phyloP scores from a whole-genome alignment of 2,113 vertebrate genomes.

The Urocynchramus pylzowi region DNA sequence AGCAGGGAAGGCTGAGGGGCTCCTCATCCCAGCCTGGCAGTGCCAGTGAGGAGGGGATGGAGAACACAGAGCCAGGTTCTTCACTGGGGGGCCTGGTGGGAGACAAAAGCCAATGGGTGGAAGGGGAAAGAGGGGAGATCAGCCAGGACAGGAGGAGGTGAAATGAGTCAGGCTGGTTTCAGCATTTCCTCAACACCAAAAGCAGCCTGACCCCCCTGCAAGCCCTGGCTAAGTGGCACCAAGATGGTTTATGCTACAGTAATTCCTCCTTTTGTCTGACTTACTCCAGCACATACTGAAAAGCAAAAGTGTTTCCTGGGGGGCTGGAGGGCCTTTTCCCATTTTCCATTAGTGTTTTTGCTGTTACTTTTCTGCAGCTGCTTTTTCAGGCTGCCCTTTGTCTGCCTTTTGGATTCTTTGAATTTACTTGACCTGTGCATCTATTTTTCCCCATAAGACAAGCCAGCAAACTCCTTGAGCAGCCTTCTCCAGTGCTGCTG shows the following conservation, averaged over 20 bases:
- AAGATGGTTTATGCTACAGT: constrained; percentile 34
- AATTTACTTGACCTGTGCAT: background rate
- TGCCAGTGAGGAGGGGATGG: too few relatives aligned
- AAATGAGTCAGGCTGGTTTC: too few relatives aligned
- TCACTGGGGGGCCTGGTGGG: too few relatives aligned
- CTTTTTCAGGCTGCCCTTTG: background rate
- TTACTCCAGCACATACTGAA: background rate
- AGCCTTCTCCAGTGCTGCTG: background rate
- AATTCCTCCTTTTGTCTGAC: constrained; percentile 19
- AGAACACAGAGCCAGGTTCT: too few relatives aligned
- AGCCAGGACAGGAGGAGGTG: too few relatives aligned
- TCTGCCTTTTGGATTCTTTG: background rate
- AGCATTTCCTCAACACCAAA: too few relatives aligned
- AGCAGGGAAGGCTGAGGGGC: background rate
- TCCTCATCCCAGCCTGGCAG: background rate
- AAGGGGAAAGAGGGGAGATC: too few relatives aligned
- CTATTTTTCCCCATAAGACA: background rate
- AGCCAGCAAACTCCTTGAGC: background rate
- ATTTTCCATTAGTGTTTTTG: constrained; percentile 19
- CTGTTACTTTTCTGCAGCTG: background rate
- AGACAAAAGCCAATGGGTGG: too few relatives aligned
- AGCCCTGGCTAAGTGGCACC: background rate
- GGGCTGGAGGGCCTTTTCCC: constrained; percentile 27
- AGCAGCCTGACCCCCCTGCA: too few relatives aligned
- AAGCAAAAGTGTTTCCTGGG: constrained; percentile 19